Conservation (phyloP, 2,888 invertebrate genomes). For the Cerastis rubricosa region DNA sequence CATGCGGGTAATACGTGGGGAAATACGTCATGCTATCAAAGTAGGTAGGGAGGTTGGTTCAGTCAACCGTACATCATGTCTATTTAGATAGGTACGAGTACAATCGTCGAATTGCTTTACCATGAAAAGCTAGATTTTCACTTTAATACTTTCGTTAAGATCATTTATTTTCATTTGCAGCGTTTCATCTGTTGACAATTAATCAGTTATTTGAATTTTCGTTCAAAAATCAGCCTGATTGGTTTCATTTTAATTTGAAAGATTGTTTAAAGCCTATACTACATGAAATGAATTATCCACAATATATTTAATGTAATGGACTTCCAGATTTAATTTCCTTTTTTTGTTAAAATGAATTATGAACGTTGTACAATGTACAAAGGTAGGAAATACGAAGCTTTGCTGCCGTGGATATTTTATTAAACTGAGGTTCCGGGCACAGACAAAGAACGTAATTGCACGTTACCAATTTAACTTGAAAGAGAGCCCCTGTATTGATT, state of each 20-base stretch:
- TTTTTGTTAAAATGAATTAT: neutral
- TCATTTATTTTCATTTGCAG: neutral
- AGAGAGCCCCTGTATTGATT: neutral
- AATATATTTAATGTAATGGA: neutral
- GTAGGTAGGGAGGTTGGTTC: neutral
- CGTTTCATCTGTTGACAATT: neutral
- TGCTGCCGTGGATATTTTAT: neutral
- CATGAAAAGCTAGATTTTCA: neutral
- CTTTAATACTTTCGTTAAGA: neutral
- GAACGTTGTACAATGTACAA: neutral
- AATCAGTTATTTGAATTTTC: neutral
- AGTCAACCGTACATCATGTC: neutral
- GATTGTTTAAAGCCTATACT: neutral
- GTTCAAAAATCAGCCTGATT: neutral
- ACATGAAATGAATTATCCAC: neutral
- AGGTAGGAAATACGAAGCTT: neutral
- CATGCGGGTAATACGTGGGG: slow-evolving; percentile 1
- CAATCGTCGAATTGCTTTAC: neutral
- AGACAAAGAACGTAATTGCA: neutral
- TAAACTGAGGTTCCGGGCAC: slow-evolving; percentile 4
- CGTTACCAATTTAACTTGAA: neutral
- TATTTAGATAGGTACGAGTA: neutral
- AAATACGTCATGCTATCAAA: neutral
- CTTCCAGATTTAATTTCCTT: neutral
- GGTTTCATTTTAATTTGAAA: neutral